Base-by-base conservation (phyloP, 2,888 invertebrate genomes). In the Lacanobia oleracea region DNA sequence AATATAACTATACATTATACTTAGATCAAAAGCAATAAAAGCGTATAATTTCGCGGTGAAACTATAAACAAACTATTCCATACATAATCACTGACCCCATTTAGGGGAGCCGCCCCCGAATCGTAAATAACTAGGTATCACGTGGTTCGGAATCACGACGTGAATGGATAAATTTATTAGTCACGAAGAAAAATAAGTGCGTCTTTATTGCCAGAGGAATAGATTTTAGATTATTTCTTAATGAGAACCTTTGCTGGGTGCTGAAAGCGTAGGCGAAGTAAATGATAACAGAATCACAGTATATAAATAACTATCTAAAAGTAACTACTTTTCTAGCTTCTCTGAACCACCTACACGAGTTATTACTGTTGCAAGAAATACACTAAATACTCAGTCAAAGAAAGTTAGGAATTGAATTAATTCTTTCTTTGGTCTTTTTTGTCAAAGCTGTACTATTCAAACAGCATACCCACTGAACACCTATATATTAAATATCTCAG, bases 61-160 rank as follows among this genome's bases (percentile, higher is more conserved):
- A 77, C 76, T 73, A 64, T 77, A 67, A 72, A 76, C 81, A 82
- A 85, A 87, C 79, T 84, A 84, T 88, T 86, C 83, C 84, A 85
- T 83, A 86, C 86, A 88, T 88, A 89, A 89, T 89, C 87, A 86
- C 84, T 88, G 88, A 88, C 88, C 89, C 65, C 75, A 85, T 88
- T 86, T 87, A 83, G 81, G 83, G 53, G 74, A 80, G 75, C 75
- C 75, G 77, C 73, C 75, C 82, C 82, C 73, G 74, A 85, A 87
- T 87, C 86, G 83, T 89, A 89, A 89, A 90, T 91, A 86, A 89
- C 83, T 83, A 81, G 79, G 81, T 82, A 89, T 89, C 88, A 88
- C 86, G 84, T 86, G 83, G 84, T 78, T 83, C 78, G 75, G 78
- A 90, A 88, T 88, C 87, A 85, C 79, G 84, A 85, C 86, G 77